Percentiles rank a stretch among this genome's conserved stretches.
Evolutionary conservation across 1,140 invertebrate genomes (phyloP).

Genomic region (Panulirus ornatus): DNA sequence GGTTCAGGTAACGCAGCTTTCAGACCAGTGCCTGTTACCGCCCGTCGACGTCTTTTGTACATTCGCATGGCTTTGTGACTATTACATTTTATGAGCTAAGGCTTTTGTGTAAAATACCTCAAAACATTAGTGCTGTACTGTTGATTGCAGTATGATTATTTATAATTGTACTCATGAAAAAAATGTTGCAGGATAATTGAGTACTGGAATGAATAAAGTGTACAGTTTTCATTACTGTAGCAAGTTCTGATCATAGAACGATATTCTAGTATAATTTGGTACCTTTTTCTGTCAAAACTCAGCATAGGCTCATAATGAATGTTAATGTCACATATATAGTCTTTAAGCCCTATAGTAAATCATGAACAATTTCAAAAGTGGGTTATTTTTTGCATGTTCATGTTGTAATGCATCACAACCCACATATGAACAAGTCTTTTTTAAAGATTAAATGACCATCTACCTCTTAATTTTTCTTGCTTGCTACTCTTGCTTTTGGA

Average conservation of each 20-base stretch:
- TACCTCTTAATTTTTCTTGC: no score
- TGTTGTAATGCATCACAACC: no score
- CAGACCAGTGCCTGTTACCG: slow-evolving; percentile 40
- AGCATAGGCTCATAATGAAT: background rate
- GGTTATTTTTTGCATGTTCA: background rate
- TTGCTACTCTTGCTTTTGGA: no score
- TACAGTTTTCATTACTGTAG: no score
- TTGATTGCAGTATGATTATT: background rate
- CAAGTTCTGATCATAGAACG: no score
- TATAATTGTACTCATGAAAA: background rate
- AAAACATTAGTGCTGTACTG: background rate
- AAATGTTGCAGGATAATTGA: background rate
- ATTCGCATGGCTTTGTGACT: slow-evolving; percentile 5
- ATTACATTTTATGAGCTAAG: background rate
- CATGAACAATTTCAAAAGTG: background rate
- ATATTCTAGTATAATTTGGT: no score
- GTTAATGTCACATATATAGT: background rate
- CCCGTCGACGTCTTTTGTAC: background rate
- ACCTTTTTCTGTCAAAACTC: background rate
- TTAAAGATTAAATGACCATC: no score
- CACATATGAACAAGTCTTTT: no score
- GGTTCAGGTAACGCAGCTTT: slow-evolving; percentile 72
- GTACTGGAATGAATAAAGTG: no score
- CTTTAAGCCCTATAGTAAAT: background rate
- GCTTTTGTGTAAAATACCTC: background rate